These are phyloP conservation scores for Encarsia formosa DNA, from an alignment of 2,888 invertebrate genomes.

Conservation along the genomic window DNA sequence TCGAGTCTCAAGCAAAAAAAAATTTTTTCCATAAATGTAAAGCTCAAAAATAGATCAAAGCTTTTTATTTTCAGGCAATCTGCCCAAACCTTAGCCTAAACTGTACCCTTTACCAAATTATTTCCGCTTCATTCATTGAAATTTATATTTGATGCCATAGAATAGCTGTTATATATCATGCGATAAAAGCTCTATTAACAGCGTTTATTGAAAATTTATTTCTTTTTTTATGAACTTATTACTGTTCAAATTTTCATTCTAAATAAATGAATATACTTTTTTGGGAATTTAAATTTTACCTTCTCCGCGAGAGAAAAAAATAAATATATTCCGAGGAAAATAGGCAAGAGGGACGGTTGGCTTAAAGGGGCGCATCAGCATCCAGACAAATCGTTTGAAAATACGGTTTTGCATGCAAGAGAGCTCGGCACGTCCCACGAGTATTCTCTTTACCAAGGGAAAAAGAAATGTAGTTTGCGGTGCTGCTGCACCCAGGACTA, in stretches of 20 bases:
- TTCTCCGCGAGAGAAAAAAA: too few relatives aligned
- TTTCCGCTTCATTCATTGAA: constrained; percentile 17
- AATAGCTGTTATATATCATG: constrained; percentile 16
- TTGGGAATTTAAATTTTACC: too few relatives aligned
- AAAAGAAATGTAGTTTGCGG: constrained; percentile 8
- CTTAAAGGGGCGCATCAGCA: neutral
- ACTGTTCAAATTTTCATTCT: too few relatives aligned
- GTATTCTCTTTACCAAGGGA: constrained; percentile 3
- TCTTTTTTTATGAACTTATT: too few relatives aligned
- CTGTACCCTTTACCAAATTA: constrained; percentile 22
- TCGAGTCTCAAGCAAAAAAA: constrained; percentile 19
- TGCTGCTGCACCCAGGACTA: too few relatives aligned
- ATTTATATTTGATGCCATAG: constrained; percentile 15
- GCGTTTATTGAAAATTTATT: too few relatives aligned
- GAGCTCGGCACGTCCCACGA: constrained; percentile 7
- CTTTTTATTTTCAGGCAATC: constrained; percentile 19
- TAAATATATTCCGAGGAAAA: neutral
- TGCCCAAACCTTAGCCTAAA: constrained; percentile 4
- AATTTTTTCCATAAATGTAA: constrained; percentile 24
- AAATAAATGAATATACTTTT: too few relatives aligned
- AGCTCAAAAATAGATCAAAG: constrained; percentile 17
- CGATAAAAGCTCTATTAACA: constrained; percentile 24
- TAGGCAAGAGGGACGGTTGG: neutral
- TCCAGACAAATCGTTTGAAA: constrained; percentile 17
- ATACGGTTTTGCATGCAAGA: constrained; percentile 14